Evolutionary conservation across 2,797 vertebrate genomes (phyloP), one percentile per base, ranked within the genome.

Genomic region (Molossus alvarezi): DNA sequence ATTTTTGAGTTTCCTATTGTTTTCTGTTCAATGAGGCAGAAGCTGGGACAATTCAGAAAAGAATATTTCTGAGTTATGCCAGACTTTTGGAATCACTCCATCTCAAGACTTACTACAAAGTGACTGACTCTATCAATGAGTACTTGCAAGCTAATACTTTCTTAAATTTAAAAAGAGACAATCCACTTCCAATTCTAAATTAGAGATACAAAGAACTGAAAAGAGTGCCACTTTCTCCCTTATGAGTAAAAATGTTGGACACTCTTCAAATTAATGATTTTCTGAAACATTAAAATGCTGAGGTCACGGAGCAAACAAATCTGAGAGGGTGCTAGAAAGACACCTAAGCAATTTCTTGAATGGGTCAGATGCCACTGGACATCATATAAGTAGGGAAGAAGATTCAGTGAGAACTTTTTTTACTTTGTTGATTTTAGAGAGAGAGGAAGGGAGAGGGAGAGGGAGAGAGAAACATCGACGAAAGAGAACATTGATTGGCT

Each of bases 91-190:
- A 90, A 37, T 79, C 23, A 88, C 1, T 64, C 7, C 9, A 21
- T 85, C 53, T 23, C 21, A 75, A 57, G 12, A 71, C 53, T 23
- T 89, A 95, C 6, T 92, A 90, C 27, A 25, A 83, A 79, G 17
- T 77, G 57, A 81, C 33, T 25, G 64, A 51, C 11, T 81, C 48
- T 67, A n/a, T 69, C 73, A 94, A 81, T 88, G 10, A 67, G 85
- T 9, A 95, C 27, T 62, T 82, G 4, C 2, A 85, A 91, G 45
- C n/a, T 69, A 60, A 91, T 64, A 13, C 23, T 41, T 67, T 62
- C 25, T 88, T n/a, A 93, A 79, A 90, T 81, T 77, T 27, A 75
- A 64, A 80, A 75, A 75, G 18, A 91, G 23, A 83, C 71, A n/a
- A 67, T 76, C 7, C 37, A 37, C 17, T 89, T 76, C 5, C 25